These are phyloP conservation scores for Limonius californicus DNA, from an alignment of 1,140 invertebrate species.

Conservation along the genomic window DNA sequence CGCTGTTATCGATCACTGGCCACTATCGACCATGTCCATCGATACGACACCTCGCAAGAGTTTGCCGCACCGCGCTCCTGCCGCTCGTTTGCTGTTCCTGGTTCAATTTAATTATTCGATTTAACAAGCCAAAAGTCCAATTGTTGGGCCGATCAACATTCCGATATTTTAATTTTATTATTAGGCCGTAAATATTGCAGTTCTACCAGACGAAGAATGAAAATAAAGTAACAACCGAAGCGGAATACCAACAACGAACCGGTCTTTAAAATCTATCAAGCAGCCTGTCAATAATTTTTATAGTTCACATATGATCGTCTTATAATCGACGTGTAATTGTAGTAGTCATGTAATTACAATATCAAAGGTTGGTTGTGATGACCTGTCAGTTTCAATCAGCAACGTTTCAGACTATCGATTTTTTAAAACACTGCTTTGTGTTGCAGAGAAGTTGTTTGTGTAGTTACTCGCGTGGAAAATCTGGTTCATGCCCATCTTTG, in stretches of 20 bases:
- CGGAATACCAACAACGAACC: constrained; percentile 8
- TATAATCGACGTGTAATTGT: constrained; percentile 21
- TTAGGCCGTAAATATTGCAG: not conserved
- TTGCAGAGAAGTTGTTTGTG: too few relatives aligned
- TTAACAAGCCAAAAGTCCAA: too few relatives aligned
- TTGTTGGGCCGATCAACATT: too few relatives aligned
- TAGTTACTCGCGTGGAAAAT: too few relatives aligned
- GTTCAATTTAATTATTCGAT: not conserved
- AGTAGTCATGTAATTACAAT: constrained; percentile 32
- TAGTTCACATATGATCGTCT: constrained; percentile 19
- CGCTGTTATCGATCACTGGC: constrained; percentile 27
- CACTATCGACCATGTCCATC: constrained; percentile 27
- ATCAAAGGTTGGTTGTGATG: constrained; percentile 31
- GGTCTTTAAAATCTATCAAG: constrained; percentile 22
- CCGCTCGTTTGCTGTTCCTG: not conserved
- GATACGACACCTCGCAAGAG: constrained; percentile 26
- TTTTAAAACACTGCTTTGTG: too few relatives aligned
- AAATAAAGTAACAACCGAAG: constrained; percentile 17
- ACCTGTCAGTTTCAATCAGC: constrained; percentile 29
- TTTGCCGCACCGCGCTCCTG: too few relatives aligned
- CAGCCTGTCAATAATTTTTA: constrained; percentile 22
- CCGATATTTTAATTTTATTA: not conserved
- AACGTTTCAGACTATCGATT: too few relatives aligned
- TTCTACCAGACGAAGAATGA: not conserved
- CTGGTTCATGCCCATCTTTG: too few relatives aligned